A percentile compares a stretch with the other conserved stretches of the same genome.
phyloP scores from a whole-genome alignment of 2,888 invertebrate species.

The Arge pagana region DNA sequence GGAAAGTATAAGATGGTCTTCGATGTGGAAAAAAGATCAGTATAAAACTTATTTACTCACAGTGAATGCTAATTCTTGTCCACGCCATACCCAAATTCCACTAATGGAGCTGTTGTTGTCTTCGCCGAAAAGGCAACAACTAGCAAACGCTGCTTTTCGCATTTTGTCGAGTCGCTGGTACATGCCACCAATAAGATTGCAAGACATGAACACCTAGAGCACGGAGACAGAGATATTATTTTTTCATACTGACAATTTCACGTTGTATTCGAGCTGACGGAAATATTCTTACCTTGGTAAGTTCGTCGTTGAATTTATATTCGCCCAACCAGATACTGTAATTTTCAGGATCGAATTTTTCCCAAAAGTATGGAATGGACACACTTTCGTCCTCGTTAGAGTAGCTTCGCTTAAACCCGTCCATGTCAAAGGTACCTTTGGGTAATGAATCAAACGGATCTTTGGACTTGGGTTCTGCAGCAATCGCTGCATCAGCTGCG shows the following conservation, averaged over 20 bases:
- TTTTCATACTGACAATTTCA: background rate
- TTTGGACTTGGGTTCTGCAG: conserved; percentile 80
- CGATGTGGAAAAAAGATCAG: background rate
- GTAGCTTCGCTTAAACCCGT: conserved; percentile 96
- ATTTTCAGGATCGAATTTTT: conserved; percentile 94
- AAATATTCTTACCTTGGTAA: conserved; percentile 66
- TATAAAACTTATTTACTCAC: conserved; percentile 62
- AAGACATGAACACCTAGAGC: conserved; percentile 87
- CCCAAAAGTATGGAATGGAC: conserved; percentile 97
- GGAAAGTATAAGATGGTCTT: background rate
- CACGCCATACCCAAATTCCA: conserved; percentile 98
- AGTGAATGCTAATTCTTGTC: conserved; percentile 88
- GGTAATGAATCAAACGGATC: conserved; percentile 92
- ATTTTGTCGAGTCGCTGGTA: conserved; percentile 97
- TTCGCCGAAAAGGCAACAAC: conserved; percentile 89
- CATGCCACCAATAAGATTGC: conserved; percentile 97
- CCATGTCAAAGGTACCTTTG: conserved; percentile 91
- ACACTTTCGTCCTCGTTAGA: conserved; percentile 93
- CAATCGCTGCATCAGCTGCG: conserved; percentile 70
- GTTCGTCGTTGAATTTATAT: conserved; percentile 94
- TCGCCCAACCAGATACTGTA: conserved; percentile 98
- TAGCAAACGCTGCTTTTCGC: conserved; percentile 95
- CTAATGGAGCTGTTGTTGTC: conserved; percentile 93
- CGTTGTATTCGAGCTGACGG: background rate
- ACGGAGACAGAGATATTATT: background rate